Base-by-base conservation (phyloP, 2,113 vertebrate species). In the Lynx canadensis region DNA sequence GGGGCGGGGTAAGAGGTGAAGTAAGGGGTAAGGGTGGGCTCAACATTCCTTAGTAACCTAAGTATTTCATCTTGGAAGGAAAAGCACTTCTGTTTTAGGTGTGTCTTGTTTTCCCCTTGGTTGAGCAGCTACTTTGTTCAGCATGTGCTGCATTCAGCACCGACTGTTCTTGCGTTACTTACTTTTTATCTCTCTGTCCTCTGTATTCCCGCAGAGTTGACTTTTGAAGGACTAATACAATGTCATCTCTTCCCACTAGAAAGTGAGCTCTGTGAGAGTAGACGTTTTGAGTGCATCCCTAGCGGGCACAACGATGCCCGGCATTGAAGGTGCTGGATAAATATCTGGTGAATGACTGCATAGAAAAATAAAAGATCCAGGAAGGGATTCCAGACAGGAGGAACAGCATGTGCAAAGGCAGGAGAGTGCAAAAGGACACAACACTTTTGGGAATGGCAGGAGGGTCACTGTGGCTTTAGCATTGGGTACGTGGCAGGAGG, bases 381-480 rank as follows among this genome's bases (percentile, higher is more conserved):
- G 86, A 84, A 69, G 66, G 63, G 21, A 48, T 48, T 86, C 60
- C 4, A 36, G 31, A n/a, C 68, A 41, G 63, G 85, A 68, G n/a
- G 80, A 93, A 86, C 6, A 19, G 18, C 7, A 11, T 23, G 14
- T 41, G 4, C 52, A 85, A 74, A 79, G 45, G 8, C 11, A 15
- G 0, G 13, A 45, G 63, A 10, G 15, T 71, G 0, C 7, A 29
- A n/a, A 63, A 38, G 33, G 16, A 10, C 0, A 2, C 0, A 2
- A 3, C 31, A 27, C 10, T 3, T n/a, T 23, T 63, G 74, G 15
- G 33, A 25, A 38, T 0, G 3, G 29, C 29, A 15, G 57, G 91
- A 84, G 10, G 23, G 25, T 36, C 79, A 5, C 0, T 31, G 21
- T 38, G 94, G 36, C 73, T 78, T 79, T 33, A 38, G 45, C 25